Evolutionary conservation across 2,113 vertebrate species (phyloP).

Genomic region (Gasterosteus aculeatus): DNA sequence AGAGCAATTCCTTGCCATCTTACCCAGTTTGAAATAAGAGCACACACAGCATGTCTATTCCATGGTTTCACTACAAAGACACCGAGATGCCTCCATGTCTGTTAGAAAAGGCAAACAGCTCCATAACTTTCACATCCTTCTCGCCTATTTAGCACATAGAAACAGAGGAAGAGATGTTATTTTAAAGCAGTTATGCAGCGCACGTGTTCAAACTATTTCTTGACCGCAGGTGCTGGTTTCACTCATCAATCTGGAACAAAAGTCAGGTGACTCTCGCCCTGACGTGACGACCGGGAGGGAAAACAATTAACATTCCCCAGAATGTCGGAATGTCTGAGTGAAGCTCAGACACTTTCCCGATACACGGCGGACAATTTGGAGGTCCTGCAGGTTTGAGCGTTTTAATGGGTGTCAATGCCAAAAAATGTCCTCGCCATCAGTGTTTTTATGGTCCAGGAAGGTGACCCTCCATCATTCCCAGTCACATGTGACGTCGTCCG

Average conservation of each 20-base stretch:
- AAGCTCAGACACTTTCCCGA: background rate
- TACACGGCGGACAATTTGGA: background rate
- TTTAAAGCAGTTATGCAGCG: constrained; percentile 2
- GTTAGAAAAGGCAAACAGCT: background rate
- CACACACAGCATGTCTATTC: background rate
- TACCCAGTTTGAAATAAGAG: background rate
- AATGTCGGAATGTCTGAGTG: background rate
- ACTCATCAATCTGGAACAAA: constrained; percentile 35
- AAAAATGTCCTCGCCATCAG: background rate
- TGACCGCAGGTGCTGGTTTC: constrained; percentile 6
- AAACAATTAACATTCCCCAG: background rate
- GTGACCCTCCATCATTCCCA: background rate
- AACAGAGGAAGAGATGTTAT: constrained; percentile 8
- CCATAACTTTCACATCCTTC: background rate
- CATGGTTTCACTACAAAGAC: background rate
- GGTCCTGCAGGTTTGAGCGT: too few relatives aligned
- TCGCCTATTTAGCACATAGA: background rate
- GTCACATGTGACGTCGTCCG: background rate
- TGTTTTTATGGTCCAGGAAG: background rate
- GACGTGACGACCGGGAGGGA: background rate
- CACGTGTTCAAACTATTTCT: background rate
- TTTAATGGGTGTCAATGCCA: constrained; percentile 16
- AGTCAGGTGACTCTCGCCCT: background rate
- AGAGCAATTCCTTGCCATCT: background rate
- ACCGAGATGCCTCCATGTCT: background rate